Conservation (phyloP, 2,888 invertebrate genomes). For the Melinaea menophilus region DNA sequence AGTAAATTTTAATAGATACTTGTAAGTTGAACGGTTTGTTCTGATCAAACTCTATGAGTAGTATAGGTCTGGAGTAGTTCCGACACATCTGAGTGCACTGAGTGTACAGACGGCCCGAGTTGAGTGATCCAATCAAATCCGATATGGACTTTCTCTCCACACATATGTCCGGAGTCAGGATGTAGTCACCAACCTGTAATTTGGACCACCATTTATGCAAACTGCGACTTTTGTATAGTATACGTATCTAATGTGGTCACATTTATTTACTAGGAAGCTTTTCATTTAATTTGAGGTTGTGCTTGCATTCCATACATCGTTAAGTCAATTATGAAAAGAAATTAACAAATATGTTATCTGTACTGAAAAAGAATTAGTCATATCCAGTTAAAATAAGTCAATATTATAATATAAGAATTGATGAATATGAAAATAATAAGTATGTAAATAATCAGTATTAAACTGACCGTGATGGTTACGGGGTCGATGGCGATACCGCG, state of each 20-base stretch:
- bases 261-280: no score
- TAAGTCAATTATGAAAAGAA: no score
- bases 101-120: conserved; percentile 95
- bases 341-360: no score
- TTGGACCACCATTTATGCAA: background rate
- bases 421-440: no score
- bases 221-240: no score
- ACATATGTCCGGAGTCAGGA: conserved; percentile 96
- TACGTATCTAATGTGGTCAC: no score
- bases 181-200: conserved; percentile 96
- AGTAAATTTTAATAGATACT: conserved; percentile 62
- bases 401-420: no score
- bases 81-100: conserved; percentile 97
- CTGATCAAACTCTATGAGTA: conserved; percentile 97
- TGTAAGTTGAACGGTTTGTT: conserved; percentile 94
- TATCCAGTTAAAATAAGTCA: no score
- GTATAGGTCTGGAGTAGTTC: conserved; percentile 90
- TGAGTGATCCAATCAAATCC: conserved; percentile 96
- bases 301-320: no score
- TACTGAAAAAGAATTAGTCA: no score
- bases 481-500: conserved; percentile 92
- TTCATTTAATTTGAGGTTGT: no score
- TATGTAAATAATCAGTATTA: no score
- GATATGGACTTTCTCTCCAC: conserved; percentile 98
- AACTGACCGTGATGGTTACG: conserved; percentile 50